Percentiles rank a stretch among this genome's conserved stretches.
phyloP scores from a whole-genome alignment of 2,113 vertebrate species.

The Anser brachyrhynchus region DNA sequence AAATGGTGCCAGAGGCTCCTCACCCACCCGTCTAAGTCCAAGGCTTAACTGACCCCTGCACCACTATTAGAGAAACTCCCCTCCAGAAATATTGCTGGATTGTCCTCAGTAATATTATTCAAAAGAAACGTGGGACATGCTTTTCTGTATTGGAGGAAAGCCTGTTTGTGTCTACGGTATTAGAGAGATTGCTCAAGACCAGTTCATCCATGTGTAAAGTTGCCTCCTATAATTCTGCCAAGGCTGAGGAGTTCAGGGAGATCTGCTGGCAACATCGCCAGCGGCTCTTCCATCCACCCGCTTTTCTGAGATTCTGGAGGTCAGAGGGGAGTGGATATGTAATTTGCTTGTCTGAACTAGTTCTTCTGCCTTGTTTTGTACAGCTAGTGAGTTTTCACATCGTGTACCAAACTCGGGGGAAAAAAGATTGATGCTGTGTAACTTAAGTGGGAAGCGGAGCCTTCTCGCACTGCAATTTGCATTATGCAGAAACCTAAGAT shows the following conservation, averaged over 20 bases:
- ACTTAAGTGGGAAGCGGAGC: not conserved
- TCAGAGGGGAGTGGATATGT: not conserved
- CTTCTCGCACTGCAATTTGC: not conserved
- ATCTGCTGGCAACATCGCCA: accelerated
- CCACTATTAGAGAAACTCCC: not conserved
- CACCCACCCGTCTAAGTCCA: accelerated
- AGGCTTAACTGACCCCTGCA: not conserved
- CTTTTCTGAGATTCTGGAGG: not conserved
- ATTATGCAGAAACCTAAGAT: not conserved
- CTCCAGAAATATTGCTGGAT: not conserved
- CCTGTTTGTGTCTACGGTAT: not conserved
- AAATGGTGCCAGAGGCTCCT: not conserved
- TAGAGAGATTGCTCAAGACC: not conserved
- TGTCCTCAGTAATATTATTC: not conserved
- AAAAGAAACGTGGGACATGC: not conserved
- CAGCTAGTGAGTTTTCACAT: not conserved
- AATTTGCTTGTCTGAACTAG: not conserved
- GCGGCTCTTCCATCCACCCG: not conserved
- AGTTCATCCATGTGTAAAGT: not conserved
- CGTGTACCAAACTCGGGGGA: not conserved
- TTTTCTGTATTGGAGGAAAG: not conserved
- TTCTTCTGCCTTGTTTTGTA: not conserved
- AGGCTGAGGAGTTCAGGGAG: not conserved
- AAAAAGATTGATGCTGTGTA: accelerated
- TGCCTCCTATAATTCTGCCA: not conserved